A percentile compares a stretch with the other conserved stretches of the same genome.
These are phyloP conservation scores for Argya squamiceps DNA, from an alignment of 2,797 vertebrate genomes.

Conservation along the genomic window DNA sequence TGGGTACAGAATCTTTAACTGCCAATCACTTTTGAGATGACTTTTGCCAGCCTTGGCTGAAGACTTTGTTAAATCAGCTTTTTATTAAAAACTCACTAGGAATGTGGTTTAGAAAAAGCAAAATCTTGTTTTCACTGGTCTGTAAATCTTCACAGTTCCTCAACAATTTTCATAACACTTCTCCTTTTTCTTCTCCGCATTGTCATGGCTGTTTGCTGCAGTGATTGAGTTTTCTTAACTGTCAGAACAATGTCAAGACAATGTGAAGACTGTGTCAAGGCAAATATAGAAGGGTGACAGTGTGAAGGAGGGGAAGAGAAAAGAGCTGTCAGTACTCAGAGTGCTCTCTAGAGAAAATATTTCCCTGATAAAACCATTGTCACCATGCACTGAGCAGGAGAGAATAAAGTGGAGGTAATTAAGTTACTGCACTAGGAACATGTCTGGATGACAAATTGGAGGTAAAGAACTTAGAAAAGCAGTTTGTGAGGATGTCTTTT, in stretches of 20 bases:
- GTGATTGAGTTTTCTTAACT: slow-evolving; percentile 48
- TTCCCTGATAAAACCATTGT: background rate
- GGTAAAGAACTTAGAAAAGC: background rate
- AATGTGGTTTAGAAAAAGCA: background rate
- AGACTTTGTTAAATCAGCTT: background rate
- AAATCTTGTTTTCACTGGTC: background rate
- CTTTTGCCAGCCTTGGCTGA: background rate
- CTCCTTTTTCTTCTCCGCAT: background rate
- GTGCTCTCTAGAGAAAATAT: background rate
- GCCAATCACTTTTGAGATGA: background rate
- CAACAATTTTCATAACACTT: background rate
- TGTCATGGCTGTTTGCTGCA: slow-evolving; percentile 6
- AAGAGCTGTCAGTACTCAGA: slow-evolving; percentile 41
- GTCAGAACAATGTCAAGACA: slow-evolving; percentile 37
- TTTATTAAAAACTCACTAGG: background rate
- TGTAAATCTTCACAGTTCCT: background rate
- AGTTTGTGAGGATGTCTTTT: background rate
- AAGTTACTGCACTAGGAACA: background rate
- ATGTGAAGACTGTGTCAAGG: slow-evolving; percentile 35
- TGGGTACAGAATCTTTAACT: background rate
- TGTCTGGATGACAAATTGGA: background rate
- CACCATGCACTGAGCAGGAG: background rate
- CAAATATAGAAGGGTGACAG: slow-evolving; percentile 25
- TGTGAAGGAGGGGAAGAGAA: slow-evolving; percentile 15
- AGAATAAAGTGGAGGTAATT: background rate